Base-by-base conservation (phyloP, 2,113 vertebrate genomes). In the Machaerirhynchus nigripectus region DNA sequence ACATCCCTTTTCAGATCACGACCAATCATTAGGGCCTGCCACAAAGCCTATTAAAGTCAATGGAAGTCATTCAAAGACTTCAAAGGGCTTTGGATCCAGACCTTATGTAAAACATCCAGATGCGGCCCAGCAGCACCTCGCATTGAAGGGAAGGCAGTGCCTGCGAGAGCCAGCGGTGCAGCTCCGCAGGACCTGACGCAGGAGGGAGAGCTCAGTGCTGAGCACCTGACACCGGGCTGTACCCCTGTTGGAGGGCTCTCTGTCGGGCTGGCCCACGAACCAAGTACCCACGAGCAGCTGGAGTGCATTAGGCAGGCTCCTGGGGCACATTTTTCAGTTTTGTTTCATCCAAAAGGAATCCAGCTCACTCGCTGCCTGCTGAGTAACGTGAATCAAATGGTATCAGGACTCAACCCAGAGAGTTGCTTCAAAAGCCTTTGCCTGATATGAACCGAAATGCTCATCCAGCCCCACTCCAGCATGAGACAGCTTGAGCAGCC, bases 41-140 rank as follows among this genome's bases (percentile, higher is more conserved):
- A 95, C 87, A 97, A 93, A 96, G 88, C 88, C 93, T 80, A 55
- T 73, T 95, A 90, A 93, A 96, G 90, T 86, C 95, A 93, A 93
- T 78, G 77, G 74, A 90, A 91, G 84, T 89, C 67, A 88, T 82
- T 96, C 84, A 82, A 84, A 94, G 70, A 93, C 93, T 95, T 96
- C 91, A 96, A 94, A 90, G 89, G 61, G 27, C 79, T 81, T 20
- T 37, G 92, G 92, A 89, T 90, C 20, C 79, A 80, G 84, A n/a
- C 69, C 60, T 64, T 56, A 91, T 65, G 82, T 88, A 87, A 90
- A 78, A 74, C 47, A 78, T 27, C 46, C 78, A 85, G 84, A 89
- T 27, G 59, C 1, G 0, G 87, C 87, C 57, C 42, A 47, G 70
- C 81, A 81, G 84, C 90, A 68, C 39, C 91, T 42, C 16, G 0